phyloP scores from a whole-genome alignment of 2,797 vertebrate species.

The Heliangelus exortis region DNA sequence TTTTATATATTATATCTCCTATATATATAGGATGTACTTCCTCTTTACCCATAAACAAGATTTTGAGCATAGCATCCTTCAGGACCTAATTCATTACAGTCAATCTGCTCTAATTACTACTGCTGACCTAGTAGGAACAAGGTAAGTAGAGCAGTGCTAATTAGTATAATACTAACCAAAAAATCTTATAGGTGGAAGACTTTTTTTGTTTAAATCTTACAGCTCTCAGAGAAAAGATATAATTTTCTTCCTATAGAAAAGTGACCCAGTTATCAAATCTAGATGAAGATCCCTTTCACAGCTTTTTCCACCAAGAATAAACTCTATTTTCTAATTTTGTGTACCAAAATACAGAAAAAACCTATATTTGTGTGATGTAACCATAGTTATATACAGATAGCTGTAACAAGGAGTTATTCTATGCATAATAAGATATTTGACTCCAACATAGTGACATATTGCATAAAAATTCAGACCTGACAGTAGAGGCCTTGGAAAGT shows the following conservation, averaged over 20 bases:
- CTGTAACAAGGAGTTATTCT: not conserved
- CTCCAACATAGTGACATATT: not conserved
- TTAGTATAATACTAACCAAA: constrained; percentile 23
- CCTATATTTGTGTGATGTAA: not conserved
- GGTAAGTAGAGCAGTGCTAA: constrained; percentile 59
- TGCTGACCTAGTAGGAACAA: constrained; percentile 37
- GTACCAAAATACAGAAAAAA: not conserved
- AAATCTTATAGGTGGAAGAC: not conserved
- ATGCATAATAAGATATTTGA: not conserved
- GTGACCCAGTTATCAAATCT: not conserved
- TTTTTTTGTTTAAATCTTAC: not conserved
- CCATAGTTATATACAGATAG: not conserved
- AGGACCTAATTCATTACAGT: constrained; percentile 23
- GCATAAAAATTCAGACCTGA: not conserved
- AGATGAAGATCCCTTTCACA: not conserved
- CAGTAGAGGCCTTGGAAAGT: not conserved
- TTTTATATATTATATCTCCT: not conserved
- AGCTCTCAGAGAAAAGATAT: not conserved
- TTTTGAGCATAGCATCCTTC: not conserved
- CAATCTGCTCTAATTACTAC: constrained; percentile 49
- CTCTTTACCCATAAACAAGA: not conserved
- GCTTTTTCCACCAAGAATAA: not conserved
- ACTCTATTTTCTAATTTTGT: not conserved
- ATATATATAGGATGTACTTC: not conserved
- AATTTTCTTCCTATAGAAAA: not conserved